A percentile compares a stretch with the other conserved stretches of the same genome.
phyloP scores from a whole-genome alignment of 2,888 invertebrate genomes.

The Molanna angustata region DNA sequence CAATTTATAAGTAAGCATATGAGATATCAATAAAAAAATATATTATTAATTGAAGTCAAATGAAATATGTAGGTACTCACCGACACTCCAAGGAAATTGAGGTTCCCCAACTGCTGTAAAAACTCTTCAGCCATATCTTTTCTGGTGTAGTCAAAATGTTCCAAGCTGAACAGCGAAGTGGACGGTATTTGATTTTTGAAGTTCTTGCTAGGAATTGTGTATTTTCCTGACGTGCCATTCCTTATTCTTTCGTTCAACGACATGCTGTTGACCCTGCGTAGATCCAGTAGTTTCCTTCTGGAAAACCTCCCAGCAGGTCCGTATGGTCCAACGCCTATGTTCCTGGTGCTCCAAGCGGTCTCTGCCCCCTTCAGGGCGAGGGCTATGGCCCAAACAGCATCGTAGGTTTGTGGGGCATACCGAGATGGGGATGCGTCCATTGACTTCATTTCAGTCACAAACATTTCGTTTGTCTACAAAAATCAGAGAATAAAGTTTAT shows the following conservation, averaged over 20 bases:
- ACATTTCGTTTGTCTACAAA: slow-evolving; percentile 63
- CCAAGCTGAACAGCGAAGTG: slow-evolving; percentile 43
- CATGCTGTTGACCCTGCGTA: slow-evolving; percentile 2
- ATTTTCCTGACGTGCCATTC: slow-evolving; percentile 24
- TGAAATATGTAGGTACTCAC: slow-evolving; percentile 54
- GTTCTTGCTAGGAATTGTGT: slow-evolving; percentile 21
- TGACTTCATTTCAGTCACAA: slow-evolving; percentile 57
- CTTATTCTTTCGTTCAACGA: slow-evolving; percentile 10
- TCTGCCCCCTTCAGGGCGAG: slow-evolving; percentile 68
- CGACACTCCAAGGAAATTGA: slow-evolving; percentile 82
- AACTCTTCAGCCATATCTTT: slow-evolving; percentile 72
- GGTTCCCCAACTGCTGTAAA: slow-evolving; percentile 64
- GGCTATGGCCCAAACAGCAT: slow-evolving; percentile 90
- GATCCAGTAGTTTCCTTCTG: slow-evolving; percentile 33
- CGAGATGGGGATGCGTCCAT: slow-evolving; percentile 57
- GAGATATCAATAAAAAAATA: too few species aligned
- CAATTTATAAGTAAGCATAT: too few species aligned
- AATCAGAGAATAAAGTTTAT: too few species aligned
- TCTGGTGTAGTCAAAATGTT: slow-evolving; percentile 70
- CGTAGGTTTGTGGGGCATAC: slow-evolving; percentile 80
- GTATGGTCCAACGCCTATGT: slow-evolving; percentile 67
- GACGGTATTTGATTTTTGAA: slow-evolving; percentile 38
- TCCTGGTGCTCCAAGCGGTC: slow-evolving; percentile 65
- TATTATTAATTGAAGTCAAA: too few species aligned
- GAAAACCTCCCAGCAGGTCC: slow-evolving; percentile 54